Conservation (phyloP, 2,797 vertebrate genomes). For the Moxostoma hubbsi region DNA sequence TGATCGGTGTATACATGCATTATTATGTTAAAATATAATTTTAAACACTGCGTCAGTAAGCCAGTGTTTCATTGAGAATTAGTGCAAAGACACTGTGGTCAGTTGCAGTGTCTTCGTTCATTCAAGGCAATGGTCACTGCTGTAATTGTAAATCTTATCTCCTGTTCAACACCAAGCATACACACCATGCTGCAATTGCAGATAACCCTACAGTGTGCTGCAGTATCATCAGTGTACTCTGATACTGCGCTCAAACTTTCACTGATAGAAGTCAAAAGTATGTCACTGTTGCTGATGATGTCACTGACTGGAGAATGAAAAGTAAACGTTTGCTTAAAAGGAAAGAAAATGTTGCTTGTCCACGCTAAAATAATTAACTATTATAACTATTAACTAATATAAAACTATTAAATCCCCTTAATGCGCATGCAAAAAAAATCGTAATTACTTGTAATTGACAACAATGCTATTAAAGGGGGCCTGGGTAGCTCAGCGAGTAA, state of each 20-base stretch:
- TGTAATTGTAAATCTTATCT: constrained; percentile 40
- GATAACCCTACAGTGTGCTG: constrained; percentile 14
- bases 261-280: background rate
- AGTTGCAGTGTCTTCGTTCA: background rate
- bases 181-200: background rate
- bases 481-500: no score
- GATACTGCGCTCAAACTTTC: background rate
- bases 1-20: no score
- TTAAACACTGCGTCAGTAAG: background rate
- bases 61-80: background rate
- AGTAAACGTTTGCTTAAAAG: background rate
- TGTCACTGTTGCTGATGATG: background rate
- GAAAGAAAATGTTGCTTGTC: background rate
- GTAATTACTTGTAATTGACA: no score
- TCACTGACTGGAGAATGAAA: background rate
- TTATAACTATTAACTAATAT: no score
- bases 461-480: no score
- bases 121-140: background rate
- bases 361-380: no score
- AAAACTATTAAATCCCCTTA: no score
- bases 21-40: background rate
- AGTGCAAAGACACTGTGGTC: background rate
- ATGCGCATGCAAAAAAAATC: no score
- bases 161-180: constrained; percentile 6
- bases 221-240: background rate